phyloP scores from a whole-genome alignment of 2,888 invertebrate genomes.

The Seira musarum region DNA sequence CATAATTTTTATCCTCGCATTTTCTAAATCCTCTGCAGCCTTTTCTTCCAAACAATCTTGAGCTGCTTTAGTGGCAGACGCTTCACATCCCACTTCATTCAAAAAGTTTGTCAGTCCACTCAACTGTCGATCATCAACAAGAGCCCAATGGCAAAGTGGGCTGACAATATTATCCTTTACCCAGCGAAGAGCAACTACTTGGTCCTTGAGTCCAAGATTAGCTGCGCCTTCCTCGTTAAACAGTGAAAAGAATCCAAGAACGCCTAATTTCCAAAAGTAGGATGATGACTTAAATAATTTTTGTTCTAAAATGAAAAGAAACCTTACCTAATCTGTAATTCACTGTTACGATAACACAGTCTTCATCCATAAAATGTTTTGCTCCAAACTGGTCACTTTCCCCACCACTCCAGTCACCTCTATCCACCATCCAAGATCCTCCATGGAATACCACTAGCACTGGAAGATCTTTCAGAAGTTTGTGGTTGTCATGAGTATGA shows the following conservation, averaged over 20 bases:
- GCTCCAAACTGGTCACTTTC: slow-evolving; percentile 36
- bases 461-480: slow-evolving; percentile 31
- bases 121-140: slow-evolving; percentile 31
- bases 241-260: slow-evolving; percentile 36
- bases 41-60: slow-evolving; percentile 26
- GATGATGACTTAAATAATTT: background rate
- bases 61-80: background rate
- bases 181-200: slow-evolving; percentile 45
- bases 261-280: slow-evolving; percentile 21
- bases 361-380: slow-evolving; percentile 49
- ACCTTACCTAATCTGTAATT: slow-evolving; percentile 37
- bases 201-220: slow-evolving; percentile 55
- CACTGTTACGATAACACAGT: slow-evolving; percentile 43
- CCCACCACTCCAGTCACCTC: slow-evolving; percentile 37
- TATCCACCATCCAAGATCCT: slow-evolving; percentile 44
- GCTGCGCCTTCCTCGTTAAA: slow-evolving; percentile 30
- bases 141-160: slow-evolving; percentile 53
- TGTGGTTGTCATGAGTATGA: slow-evolving; percentile 27
- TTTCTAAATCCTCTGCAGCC: slow-evolving; percentile 24
- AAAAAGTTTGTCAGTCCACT: background rate
- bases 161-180: slow-evolving; percentile 43
- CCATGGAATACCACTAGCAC: slow-evolving; percentile 51
- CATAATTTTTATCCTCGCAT: slow-evolving; percentile 32
- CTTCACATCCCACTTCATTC: background rate
- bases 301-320: background rate